Evolutionary conservation across 2,797 vertebrate species (phyloP).

Genomic region (Staurois parvus): DNA sequence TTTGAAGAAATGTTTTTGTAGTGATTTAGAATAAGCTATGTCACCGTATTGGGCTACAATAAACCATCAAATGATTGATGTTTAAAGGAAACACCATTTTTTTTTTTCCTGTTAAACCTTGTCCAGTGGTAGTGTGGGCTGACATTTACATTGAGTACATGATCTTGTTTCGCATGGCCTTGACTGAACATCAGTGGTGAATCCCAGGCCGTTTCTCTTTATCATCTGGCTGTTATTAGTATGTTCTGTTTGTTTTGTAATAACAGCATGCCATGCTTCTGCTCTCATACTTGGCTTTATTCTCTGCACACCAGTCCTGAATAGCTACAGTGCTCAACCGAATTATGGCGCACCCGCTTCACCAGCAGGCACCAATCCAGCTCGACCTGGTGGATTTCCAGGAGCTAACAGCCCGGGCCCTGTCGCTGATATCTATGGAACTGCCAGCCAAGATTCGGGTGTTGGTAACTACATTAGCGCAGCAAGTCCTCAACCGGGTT

Average conservation of each 20-base stretch:
- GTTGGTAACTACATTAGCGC: slow-evolving; percentile 91
- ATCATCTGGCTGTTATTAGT: slow-evolving; percentile 76
- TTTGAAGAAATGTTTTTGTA: slow-evolving; percentile 77
- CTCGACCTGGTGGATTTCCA: slow-evolving; percentile 94
- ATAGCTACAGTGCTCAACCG: slow-evolving; percentile 96
- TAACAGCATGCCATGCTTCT: slow-evolving; percentile 83
- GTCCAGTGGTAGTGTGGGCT: slow-evolving; percentile 86
- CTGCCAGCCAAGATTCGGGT: slow-evolving; percentile 94
- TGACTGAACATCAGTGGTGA: slow-evolving; percentile 87
- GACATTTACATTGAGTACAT: slow-evolving; percentile 82
- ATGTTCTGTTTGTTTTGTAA: slow-evolving; percentile 66
- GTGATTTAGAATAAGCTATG: slow-evolving; percentile 74
- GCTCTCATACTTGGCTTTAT: slow-evolving; percentile 85
- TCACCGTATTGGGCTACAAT: slow-evolving; percentile 76
- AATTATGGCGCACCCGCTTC: slow-evolving; percentile 90
- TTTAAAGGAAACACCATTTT: slow-evolving; percentile 76
- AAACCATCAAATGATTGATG: slow-evolving; percentile 78
- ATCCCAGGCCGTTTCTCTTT: slow-evolving; percentile 79
- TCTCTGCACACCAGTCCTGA: slow-evolving; percentile 91
- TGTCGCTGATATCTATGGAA: slow-evolving; percentile 94
- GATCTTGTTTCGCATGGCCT: slow-evolving; percentile 91
- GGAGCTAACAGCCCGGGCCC: slow-evolving; percentile 97
- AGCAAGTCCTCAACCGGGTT: slow-evolving; percentile 96
- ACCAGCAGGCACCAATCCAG: slow-evolving; percentile 92
- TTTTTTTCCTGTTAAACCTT: slow-evolving; percentile 73